Conservation (phyloP, 1,140 invertebrate species). For the Diachasmimorpha longicaudata region DNA sequence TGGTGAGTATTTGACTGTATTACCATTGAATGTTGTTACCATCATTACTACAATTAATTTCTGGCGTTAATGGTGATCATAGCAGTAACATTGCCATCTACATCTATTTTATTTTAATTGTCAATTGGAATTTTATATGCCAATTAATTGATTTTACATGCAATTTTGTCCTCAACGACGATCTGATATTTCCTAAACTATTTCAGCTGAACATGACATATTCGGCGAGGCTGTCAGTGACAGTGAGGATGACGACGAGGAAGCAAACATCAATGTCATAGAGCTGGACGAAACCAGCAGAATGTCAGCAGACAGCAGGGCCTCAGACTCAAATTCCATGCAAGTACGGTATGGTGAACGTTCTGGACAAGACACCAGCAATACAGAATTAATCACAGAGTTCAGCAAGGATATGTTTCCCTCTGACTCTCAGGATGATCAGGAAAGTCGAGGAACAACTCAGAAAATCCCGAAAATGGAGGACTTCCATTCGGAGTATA, state of each 20-base stretch:
- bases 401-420: slow-evolving; percentile 67
- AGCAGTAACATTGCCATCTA: no score
- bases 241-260: slow-evolving; percentile 76
- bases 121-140: no score
- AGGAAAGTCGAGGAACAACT: slow-evolving; percentile 14
- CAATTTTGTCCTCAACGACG: no score
- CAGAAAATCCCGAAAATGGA: slow-evolving; percentile 52
- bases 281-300: slow-evolving; percentile 82
- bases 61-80: no score
- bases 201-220: slow-evolving; percentile 78
- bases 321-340: slow-evolving; percentile 78
- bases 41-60: not conserved
- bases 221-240: slow-evolving; percentile 89
- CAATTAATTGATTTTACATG: no score
- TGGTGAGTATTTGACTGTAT: slow-evolving; percentile 48
- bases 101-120: no score
- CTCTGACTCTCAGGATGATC: slow-evolving; percentile 38
- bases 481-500: slow-evolving; percentile 52
- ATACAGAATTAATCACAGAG: slow-evolving; percentile 59
- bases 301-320: slow-evolving; percentile 76
- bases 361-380: slow-evolving; percentile 46
- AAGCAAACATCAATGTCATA: slow-evolving; percentile 73
- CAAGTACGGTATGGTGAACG: slow-evolving; percentile 63
- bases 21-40: not conserved
- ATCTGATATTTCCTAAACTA: slow-evolving; percentile 19